Conservation (phyloP, 2,113 vertebrate species). For the Odontophorus gujanensis region DNA sequence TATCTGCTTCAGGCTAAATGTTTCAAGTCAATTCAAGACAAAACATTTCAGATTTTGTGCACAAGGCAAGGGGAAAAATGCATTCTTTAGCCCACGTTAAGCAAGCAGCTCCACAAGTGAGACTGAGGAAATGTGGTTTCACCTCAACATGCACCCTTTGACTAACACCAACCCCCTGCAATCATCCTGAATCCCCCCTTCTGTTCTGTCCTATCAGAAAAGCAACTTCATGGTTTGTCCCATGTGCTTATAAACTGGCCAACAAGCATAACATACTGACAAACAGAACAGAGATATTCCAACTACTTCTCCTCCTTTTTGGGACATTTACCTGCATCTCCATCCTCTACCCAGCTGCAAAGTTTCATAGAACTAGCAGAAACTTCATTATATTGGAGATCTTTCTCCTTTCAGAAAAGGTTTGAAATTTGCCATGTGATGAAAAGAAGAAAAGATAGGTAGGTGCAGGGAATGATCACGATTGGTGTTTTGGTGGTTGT, state of each 20-base stretch:
- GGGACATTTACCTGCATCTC: not conserved
- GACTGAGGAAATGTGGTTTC: slow-evolving; percentile 32
- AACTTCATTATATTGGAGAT: not conserved
- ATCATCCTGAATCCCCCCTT: accelerated
- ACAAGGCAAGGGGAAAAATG: slow-evolving; percentile 1
- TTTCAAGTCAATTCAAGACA: not conserved
- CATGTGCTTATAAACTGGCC: not conserved
- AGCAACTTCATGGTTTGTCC: not conserved
- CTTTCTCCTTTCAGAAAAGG: not conserved
- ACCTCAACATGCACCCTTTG: not conserved
- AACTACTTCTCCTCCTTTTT: not conserved
- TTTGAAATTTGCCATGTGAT: not conserved
- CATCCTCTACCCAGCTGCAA: not conserved
- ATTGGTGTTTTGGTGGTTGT: not conserved
- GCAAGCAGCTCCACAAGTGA: not conserved
- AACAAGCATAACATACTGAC: not conserved
- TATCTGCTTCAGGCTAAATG: slow-evolving; percentile 10
- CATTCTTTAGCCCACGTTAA: slow-evolving; percentile 39
- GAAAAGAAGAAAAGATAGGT: not conserved
- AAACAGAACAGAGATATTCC: not conserved
- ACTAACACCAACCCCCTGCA: not conserved
- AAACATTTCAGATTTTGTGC: not conserved
- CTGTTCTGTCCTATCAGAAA: not conserved
- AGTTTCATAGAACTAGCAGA: not conserved
- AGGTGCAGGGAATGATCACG: not conserved